Conservation (phyloP, 2,888 invertebrate species). For the Muschampia plurimacula region DNA sequence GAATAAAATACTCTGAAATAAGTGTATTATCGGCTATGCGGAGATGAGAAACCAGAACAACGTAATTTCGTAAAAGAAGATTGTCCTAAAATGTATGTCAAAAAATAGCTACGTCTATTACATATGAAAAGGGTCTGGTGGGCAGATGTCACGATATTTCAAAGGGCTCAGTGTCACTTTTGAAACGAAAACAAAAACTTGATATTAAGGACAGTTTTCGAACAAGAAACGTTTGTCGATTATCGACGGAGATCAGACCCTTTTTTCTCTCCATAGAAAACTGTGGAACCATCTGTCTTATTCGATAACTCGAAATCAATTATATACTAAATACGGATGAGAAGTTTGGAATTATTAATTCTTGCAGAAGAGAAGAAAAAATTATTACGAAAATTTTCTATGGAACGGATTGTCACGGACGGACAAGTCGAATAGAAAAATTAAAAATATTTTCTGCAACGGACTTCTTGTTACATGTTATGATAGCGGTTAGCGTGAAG, state of each 20-base stretch:
- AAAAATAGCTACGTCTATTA: conserved; percentile 18
- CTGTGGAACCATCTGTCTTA: neutral
- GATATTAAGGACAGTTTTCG: conserved; percentile 10
- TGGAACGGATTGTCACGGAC: too few species aligned
- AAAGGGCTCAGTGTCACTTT: conserved; percentile 12
- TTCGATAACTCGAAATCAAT: neutral
- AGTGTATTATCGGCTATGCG: neutral
- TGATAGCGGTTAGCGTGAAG: too few species aligned
- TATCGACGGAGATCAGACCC: conserved; percentile 13
- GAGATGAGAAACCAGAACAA: neutral
- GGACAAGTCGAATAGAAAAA: too few species aligned
- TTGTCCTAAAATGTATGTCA: neutral
- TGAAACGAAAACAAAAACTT: conserved; percentile 22
- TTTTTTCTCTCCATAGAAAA: neutral
- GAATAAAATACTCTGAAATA: too few species aligned
- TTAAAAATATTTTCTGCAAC: too few species aligned
- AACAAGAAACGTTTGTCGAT: conserved; percentile 27
- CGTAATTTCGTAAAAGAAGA: neutral
- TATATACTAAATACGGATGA: too few species aligned
- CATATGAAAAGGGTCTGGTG: conserved; percentile 14
- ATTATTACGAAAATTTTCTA: too few species aligned
- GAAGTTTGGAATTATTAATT: too few species aligned
- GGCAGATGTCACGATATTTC: conserved; percentile 28
- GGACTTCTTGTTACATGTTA: too few species aligned
- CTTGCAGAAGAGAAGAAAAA: too few species aligned